These are phyloP conservation scores for Pangasianodon gigas DNA, from an alignment of 2,113 vertebrate genomes.

Conservation along the genomic window DNA sequence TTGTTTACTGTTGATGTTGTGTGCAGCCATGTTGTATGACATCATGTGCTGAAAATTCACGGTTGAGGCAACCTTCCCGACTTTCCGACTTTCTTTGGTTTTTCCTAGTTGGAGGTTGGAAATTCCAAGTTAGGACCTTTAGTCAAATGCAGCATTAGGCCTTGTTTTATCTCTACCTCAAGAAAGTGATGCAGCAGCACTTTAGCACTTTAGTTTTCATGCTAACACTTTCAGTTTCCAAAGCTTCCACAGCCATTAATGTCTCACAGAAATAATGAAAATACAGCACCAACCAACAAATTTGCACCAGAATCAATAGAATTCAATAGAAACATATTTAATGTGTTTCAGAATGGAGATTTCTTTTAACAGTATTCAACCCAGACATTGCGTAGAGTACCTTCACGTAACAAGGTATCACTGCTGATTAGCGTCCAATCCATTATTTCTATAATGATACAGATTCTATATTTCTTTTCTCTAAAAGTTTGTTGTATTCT, in stretches of 20 bases:
- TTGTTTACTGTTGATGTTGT: no score
- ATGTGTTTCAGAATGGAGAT: no score
- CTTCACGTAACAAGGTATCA: neutral
- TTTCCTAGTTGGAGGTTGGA: neutral
- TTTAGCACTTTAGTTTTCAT: neutral
- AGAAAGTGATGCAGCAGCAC: neutral
- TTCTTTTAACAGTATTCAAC: no score
- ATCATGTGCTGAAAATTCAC: neutral
- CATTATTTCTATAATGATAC: neutral
- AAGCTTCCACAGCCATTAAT: no score
- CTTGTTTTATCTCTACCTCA: neutral
- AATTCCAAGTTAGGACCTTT: neutral
- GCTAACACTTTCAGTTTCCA: neutral
- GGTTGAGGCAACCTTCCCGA: neutral
- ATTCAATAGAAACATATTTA: no score
- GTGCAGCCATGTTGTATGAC: no score
- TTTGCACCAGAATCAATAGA: no score
- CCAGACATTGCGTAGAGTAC: neutral
- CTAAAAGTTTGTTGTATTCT: neutral
- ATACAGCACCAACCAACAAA: no score
- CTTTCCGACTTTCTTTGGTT: neutral
- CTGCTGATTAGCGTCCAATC: neutral
- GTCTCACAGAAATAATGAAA: no score
- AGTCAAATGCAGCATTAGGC: neutral
- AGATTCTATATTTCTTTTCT: neutral